Conservation (phyloP, 2,888 invertebrate genomes). For the Platynereis dumerilii region DNA sequence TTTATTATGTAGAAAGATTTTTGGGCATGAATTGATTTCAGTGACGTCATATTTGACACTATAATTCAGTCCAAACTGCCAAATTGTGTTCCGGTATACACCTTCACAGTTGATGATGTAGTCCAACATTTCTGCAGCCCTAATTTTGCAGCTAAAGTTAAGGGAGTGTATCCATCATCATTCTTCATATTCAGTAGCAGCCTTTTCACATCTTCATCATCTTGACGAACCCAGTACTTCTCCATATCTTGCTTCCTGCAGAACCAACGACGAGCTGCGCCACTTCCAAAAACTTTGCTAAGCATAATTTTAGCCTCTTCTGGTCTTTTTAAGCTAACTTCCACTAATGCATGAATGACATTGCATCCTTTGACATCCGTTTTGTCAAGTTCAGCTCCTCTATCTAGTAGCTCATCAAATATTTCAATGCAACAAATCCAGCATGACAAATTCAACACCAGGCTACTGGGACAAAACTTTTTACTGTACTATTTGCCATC, state of each 20-base stretch:
- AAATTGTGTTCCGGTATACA: conserved; percentile 1
- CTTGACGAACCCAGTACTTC: background rate
- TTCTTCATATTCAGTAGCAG: background rate
- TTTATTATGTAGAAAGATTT: too few species aligned
- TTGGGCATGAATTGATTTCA: too few species aligned
- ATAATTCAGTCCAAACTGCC: conserved; percentile 2
- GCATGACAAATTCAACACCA: too few species aligned
- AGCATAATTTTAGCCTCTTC: background rate
- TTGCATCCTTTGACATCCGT: background rate
- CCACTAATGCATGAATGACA: background rate
- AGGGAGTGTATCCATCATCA: conserved; percentile 2
- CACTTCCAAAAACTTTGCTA: background rate
- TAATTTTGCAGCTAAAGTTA: background rate
- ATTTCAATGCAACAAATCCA: too few species aligned
- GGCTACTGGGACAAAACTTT: too few species aligned
- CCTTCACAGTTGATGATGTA: background rate
- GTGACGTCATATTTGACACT: background rate
- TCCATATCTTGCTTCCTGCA: background rate
- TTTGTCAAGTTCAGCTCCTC: too few species aligned
- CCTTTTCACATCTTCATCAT: background rate
- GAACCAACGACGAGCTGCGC: background rate
- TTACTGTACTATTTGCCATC: too few species aligned
- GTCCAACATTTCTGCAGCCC: background rate
- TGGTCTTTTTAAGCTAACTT: background rate
- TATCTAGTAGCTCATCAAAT: too few species aligned